phyloP scores from a whole-genome alignment of 2,113 vertebrate genomes.

The Cepphus grylle region DNA sequence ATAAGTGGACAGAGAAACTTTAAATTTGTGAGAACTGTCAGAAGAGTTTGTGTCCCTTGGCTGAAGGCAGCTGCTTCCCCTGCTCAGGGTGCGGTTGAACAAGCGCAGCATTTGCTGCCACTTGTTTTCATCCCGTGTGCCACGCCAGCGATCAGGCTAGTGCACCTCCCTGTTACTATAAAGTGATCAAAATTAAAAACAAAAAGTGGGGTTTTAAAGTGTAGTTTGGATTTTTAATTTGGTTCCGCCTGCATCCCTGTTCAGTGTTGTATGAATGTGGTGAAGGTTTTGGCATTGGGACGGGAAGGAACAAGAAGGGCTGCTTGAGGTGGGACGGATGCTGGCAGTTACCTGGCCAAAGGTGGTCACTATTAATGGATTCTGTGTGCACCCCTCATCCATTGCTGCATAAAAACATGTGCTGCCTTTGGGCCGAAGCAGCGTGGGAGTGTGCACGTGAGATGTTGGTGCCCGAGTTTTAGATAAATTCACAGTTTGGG shows the following conservation, averaged over 20 bases:
- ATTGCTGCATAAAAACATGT: neutral
- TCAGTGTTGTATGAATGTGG: too few species aligned
- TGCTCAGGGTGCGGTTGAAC: neutral
- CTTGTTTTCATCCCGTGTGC: neutral
- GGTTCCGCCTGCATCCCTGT: neutral
- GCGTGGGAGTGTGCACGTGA: neutral
- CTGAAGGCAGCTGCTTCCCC: neutral
- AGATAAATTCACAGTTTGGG: neutral
- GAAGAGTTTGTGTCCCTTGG: neutral
- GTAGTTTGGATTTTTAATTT: neutral
- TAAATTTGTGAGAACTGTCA: neutral
- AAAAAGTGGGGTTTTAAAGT: neutral
- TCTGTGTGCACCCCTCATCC: neutral
- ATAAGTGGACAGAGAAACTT: neutral
- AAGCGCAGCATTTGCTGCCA: rapidly evolving
- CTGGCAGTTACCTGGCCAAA: neutral
- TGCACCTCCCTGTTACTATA: neutral
- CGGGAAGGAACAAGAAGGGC: neutral
- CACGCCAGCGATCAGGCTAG: rapidly evolving
- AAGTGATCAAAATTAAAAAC: neutral
- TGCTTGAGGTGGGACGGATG: neutral
- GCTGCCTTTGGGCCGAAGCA: neutral
- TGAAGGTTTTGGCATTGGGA: neutral
- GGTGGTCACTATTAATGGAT: neutral
- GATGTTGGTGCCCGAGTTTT: neutral